Percentiles rank a stretch among this genome's conserved stretches.
phyloP scores from a whole-genome alignment of 2,113 vertebrate species.

The Columbina picui region DNA sequence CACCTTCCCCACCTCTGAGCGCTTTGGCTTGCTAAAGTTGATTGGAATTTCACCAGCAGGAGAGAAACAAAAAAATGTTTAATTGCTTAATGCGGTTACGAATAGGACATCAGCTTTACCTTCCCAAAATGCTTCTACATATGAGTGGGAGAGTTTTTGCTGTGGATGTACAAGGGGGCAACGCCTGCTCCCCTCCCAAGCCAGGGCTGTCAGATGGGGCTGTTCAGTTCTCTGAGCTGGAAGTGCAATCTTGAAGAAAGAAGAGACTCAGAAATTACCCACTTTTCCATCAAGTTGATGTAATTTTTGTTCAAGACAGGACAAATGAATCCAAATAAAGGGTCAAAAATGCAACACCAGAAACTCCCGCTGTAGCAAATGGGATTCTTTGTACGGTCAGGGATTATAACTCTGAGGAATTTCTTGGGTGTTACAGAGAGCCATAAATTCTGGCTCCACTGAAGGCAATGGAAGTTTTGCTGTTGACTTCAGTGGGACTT shows the following conservation, averaged over 20 bases:
- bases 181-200: neutral
- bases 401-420: neutral
- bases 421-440: neutral
- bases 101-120: neutral
- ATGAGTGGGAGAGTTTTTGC: neutral
- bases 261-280: neutral
- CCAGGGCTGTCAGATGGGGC: neutral
- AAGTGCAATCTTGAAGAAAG: neutral
- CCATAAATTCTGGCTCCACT: neutral
- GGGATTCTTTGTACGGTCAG: neutral
- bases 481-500: neutral
- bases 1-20: neutral
- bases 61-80: neutral
- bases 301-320: neutral
- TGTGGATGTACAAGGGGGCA: neutral
- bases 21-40: neutral
- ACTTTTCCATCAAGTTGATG: neutral
- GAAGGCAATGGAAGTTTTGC: neutral
- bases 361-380: neutral
- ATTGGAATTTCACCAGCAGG: conserved; percentile 2
- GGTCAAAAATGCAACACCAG: neutral
- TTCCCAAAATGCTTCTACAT: neutral
- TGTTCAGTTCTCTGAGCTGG: neutral
- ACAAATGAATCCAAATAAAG: neutral
- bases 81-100: neutral